Conservation (phyloP, 2,888 invertebrate species). For the Ramazzottius varieornatus region DNA sequence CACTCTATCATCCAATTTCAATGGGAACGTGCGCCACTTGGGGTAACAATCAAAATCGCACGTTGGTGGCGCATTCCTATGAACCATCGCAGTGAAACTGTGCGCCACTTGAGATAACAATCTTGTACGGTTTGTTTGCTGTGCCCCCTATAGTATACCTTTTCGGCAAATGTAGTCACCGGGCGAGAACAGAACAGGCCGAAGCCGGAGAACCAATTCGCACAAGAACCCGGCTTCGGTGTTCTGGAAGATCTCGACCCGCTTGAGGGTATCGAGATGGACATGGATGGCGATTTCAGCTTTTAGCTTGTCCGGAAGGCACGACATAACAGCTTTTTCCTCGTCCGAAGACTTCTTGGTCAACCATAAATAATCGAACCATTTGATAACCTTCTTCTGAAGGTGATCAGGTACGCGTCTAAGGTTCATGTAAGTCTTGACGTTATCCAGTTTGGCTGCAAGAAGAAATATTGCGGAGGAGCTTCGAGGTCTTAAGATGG, state of each 20-base stretch:
- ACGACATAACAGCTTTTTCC: slow-evolving; percentile 62
- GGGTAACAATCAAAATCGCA: too few relatives aligned
- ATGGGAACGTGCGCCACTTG: too few relatives aligned
- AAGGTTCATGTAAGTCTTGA: slow-evolving; percentile 95
- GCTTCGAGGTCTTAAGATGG: too few relatives aligned
- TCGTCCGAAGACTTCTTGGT: slow-evolving; percentile 95
- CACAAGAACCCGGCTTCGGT: slow-evolving; percentile 95
- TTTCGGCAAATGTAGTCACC: slow-evolving; percentile 96
- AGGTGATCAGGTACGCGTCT: slow-evolving; percentile 74
- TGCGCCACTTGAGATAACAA: too few relatives aligned
- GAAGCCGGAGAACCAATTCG: slow-evolving; percentile 69
- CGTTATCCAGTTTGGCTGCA: slow-evolving; percentile 85
- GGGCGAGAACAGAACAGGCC: slow-evolving; percentile 87
- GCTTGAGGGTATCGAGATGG: slow-evolving; percentile 81
- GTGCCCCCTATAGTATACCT: slow-evolving; percentile 36
- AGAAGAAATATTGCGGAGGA: too few relatives aligned
- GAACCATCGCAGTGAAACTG: too few relatives aligned
- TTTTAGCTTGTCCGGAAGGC: slow-evolving; percentile 83
- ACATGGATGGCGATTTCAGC: slow-evolving; percentile 98
- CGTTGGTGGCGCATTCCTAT: too few relatives aligned
- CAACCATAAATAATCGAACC: slow-evolving; percentile 97
- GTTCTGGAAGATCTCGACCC: slow-evolving; percentile 96
- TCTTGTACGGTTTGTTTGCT: neutral
- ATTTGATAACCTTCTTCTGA: slow-evolving; percentile 89
- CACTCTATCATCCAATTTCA: too few relatives aligned